Evolutionary conservation across 1,140 invertebrate species (phyloP).

Genomic region (Magallana angulata): DNA sequence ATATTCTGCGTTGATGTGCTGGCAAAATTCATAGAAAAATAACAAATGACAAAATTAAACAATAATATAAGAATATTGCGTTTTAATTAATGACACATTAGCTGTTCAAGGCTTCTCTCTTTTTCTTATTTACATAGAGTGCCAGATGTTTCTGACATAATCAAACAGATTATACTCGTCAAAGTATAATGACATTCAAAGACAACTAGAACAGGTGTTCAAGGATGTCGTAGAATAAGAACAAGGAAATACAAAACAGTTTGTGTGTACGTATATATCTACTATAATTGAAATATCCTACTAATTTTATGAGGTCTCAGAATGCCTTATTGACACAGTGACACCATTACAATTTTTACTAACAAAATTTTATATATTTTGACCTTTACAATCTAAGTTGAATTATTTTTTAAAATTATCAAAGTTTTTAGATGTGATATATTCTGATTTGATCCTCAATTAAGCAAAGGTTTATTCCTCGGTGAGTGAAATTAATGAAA

Average conservation of each 20-base stretch:
- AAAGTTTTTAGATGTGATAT: too few relatives aligned
- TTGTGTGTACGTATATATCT: too few relatives aligned
- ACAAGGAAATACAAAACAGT: background rate
- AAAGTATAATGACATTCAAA: background rate
- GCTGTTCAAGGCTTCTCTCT: background rate
- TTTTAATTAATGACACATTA: constrained; percentile 25
- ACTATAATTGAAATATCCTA: too few relatives aligned
- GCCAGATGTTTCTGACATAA: constrained; percentile 17
- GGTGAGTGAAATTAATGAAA: background rate
- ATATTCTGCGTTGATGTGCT: constrained; percentile 51
- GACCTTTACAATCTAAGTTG: too few relatives aligned
- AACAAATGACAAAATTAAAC: constrained; percentile 40
- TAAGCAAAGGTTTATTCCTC: background rate
- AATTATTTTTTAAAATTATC: too few relatives aligned
- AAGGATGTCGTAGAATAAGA: background rate
- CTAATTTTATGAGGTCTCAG: too few relatives aligned
- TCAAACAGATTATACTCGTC: background rate
- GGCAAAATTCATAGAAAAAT: constrained; percentile 41
- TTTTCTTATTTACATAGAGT: background rate
- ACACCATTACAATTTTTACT: background rate
- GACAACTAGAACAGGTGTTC: background rate
- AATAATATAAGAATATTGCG: constrained; percentile 22
- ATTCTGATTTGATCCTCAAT: background rate
- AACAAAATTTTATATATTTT: background rate
- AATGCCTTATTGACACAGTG: background rate